Evolutionary conservation across 37 sponge, comb jelly and placozoan species (phyloP), one percentile per base, ranked within the genome.

Genomic region (Tethya wilhelma): DNA sequence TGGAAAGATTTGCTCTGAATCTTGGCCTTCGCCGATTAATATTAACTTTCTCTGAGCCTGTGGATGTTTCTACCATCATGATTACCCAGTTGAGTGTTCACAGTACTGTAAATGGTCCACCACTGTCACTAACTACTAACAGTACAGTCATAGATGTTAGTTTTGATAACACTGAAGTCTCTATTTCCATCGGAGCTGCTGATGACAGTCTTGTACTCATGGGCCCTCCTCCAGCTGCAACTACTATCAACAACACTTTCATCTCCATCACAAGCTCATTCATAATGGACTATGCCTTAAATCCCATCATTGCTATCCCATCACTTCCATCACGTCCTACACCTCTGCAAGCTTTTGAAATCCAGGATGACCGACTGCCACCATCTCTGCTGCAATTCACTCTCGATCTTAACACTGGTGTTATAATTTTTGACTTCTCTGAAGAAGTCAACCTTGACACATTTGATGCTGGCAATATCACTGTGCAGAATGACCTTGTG

Each of bases 11-110:
- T 75, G 53, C 79, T 1, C 81, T 94, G 29, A 94, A 90, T 39
- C 77, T 87, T 74, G 95, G 91, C 1, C 72, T 90, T 22, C 73
- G 83, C 40, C 80, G 88, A 29, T 69, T 96, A 0, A 71, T 87
- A 4, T 57, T 96, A 49, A 90, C 89, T 11, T 93, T 90, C 72
- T 76, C 80, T 72, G 97, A 96, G 31, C 90, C 97, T 38, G 82
- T 96, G 9, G 42, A 84, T 68, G 45, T 30, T 4, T 36, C 43
- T 45, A 56, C 77, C 3, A 40, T 72, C 6, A 29, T 33, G 22
- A 32, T 81, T 14, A 42, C 39, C 36, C 25, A 31, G 1, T 55
- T 93, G 33, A 78, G 32, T 28, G 7, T 93, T n/a, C 70, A 64
- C 19, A 14, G 34, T 17, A 59, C 44, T 26, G 44, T 72, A 9